Evolutionary conservation across 2,888 invertebrate species (phyloP), one percentile per base, ranked within the genome.

Genomic region (Andrena praecox): DNA sequence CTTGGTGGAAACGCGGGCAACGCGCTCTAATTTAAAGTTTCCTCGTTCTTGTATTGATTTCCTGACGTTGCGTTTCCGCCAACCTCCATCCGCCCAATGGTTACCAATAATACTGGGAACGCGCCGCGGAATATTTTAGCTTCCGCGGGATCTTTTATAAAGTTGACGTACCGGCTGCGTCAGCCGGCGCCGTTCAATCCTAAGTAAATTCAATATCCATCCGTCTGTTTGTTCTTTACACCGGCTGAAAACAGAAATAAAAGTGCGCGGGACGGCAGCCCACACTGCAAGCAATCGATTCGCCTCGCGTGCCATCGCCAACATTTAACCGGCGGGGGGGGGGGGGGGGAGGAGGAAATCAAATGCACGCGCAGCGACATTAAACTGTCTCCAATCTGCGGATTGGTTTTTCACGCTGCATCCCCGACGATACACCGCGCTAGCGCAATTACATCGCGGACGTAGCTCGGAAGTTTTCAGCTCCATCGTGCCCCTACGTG

Each of bases 181-280:
- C 50, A 24, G 35, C 50, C 27, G 42, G 16, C 67, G 12, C 59
- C 71, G 20, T 56, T 31, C 66, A 35, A 81, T 77, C 70, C 79
- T 69, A 76, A 82, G 78, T 71, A 84, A 81, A 81, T 73, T 75
- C 81, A 71, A 77, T 77, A 81, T 84, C 81, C 77, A 75, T 77
- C 81, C 54, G 59, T 77, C 71, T 82, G 64, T 82, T 81, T 77
- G 69, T 74, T 71, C 77, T 56, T 56, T 67, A 76, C 67, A 72
- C 63, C 67, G 35, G 20, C 27, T n/a, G 73, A 59, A 56, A 33
- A 42, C 12, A 59, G 68, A 62, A 63, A 71, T 62, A 60, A 76
- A 80, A 70, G 54, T 31, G 42, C 42, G 31, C 12, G 8, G 50
- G 2, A 24, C 35, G 4, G 0, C 63, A 24, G 10, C 27, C 8